Evolutionary conservation across 2,113 vertebrate genomes (phyloP), one percentile per base, ranked within the genome.

Genomic region (Monarcha castaneiventris): DNA sequence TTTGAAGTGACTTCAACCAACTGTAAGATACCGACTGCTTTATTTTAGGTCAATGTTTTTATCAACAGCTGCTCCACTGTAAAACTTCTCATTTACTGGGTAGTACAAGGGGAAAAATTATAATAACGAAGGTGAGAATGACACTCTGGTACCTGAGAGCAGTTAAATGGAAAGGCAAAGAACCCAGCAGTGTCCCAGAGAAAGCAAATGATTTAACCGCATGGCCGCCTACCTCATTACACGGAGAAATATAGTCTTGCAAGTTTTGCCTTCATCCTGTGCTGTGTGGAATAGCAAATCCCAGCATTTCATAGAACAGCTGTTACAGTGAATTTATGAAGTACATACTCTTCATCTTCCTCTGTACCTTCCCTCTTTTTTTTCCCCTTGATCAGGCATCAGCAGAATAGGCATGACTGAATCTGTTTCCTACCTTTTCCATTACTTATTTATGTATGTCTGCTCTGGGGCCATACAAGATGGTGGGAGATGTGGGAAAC

Each of bases 401-500:
- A 93, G 75, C 85, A 92, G 95, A 96, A 52, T 16, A 96, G 86
- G 54, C 43, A 91, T 83, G 85, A 94, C 41, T 91, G 88, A 92
- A 85, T 63, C 33, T 35, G 56, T 72, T 95, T 91, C 93, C 79
- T 71, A 54, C 33, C 33, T 87, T 89, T 92, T 83, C 82, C 68
- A 58, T 94, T 93, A 74, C n/a, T 96, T 93, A 95, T 96, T 97
- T 98, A 96, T 96, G 93, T 94, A 74, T 66, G 13, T 93, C 87
- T 97, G 92, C 96, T 97, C 75, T 61, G 84, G 78, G 94, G 91
- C 88, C 82, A 82, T 73, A 78, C 79, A 90, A 87, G 54, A 71
- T 29, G 32, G 77, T 87, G 82, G 84, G 80, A 94, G 80, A 94
- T 35, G 82, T 55, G 96, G 91, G 84, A 96, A 84, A 91, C 37